Evolutionary conservation across 2,888 invertebrate genomes (phyloP), one percentile per base, ranked within the genome.

Genomic region (Miltochrista miniata): DNA sequence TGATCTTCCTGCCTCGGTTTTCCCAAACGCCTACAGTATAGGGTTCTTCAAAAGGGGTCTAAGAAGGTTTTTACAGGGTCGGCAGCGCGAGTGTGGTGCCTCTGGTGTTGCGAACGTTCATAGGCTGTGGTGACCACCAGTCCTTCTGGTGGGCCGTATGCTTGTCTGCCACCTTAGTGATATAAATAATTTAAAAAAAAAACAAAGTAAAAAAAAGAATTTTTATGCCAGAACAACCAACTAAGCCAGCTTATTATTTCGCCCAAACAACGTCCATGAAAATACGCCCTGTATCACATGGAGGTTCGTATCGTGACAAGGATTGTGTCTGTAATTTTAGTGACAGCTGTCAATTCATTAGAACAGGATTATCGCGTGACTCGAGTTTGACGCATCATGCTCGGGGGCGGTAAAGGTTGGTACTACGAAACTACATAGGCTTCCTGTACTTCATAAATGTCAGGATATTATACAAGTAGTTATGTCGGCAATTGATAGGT

Each of bases 311-410:
- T 64, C 54, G 55, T 44, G 48, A 44, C 56, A 39, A 47, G 59
- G 64, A 72, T 70, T 72, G 64, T 51, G 54, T 57, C 61, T 48
- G 59, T 65, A 57, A 61, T 64, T 61, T 54, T 52, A 61, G 53
- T 61, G 72, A 64, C 65, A 64, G 68, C 71, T 68, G 72, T 61
- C 72, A 68, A 68, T 71, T 68, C 60, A 65, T 68, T 64, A 69
- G 42, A 38, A 39, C 42, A 43, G 59, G 57, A 62, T 64, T 64
- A 67, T 70, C 56, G 70, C 70, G 70, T 68, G 65, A 64, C 64
- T 62, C 48, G 37, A n/a, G 43, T 44, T 51, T 48, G 53, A 64
- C 59, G 58, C 60, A 59, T 56, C 64, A 66, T 51, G 53, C 54
- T 40, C 40, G 15, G 31, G 51, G 45, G 51, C 45, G 44, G 46